Conservation (phyloP, 23 tunicate species). For the Ciona savignyi region DNA sequence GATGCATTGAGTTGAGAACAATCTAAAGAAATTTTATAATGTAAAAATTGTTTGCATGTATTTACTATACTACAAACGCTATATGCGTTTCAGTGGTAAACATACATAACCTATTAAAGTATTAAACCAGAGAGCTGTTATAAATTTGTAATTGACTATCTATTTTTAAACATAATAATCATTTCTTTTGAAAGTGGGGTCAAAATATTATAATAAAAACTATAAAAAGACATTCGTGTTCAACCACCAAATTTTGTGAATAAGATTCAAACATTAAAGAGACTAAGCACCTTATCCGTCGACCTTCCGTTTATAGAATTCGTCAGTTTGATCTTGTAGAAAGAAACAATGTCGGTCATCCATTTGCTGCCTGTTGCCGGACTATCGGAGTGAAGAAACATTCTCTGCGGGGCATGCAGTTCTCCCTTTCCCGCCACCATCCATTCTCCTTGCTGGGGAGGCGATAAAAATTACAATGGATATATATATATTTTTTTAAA, state of each 20-base stretch:
- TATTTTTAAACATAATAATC: no score
- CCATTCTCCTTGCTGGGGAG: slow-evolving; percentile 85
- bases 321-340: slow-evolving; percentile 58
- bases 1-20: slow-evolving; percentile 49
- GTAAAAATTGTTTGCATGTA: slow-evolving; percentile 42
- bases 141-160: no score
- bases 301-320: slow-evolving; percentile 27
- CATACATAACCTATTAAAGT: slow-evolving; percentile 4
- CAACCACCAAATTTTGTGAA: no score
- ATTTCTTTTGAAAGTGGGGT: no score
- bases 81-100: slow-evolving; percentile 68
- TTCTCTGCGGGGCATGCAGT: slow-evolving; percentile 45
- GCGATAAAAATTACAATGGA: no score
- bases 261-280: no score
- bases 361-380: slow-evolving; percentile 57
- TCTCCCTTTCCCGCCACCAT: slow-evolving; percentile 63
- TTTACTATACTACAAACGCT: slow-evolving; percentile 59
- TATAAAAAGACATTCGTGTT: no score
- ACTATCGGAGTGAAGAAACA: slow-evolving; percentile 50
- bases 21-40: slow-evolving; percentile 14
- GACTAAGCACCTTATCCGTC: slow-evolving; percentile 14
- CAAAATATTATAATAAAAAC: no score
- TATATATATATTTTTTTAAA: not conserved
- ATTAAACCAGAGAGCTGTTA: not conserved
- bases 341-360: slow-evolving; percentile 68